A percentile compares a stretch with the other conserved stretches of the same genome.
These are phyloP conservation scores for Drosophila oshimai DNA, from an alignment of 1,140 invertebrate genomes.

Conservation along the genomic window DNA sequence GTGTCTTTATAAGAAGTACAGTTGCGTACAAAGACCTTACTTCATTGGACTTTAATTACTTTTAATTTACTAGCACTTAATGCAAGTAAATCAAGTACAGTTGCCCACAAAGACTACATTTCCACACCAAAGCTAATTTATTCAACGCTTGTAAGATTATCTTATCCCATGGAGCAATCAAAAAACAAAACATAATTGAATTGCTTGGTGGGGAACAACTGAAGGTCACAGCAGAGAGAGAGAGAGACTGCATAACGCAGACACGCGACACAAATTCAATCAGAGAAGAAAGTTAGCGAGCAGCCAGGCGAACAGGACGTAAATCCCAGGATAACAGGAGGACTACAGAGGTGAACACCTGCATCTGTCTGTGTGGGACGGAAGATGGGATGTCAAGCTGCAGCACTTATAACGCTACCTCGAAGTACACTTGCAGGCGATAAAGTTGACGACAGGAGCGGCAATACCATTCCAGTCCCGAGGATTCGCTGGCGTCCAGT, in stretches of 20 bases:
- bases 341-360: not conserved
- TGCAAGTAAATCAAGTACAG: not conserved
- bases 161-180: not conserved
- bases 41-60: not conserved
- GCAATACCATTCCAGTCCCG: conserved; percentile 75
- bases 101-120: not conserved
- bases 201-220: not conserved
- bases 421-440: conserved; percentile 77
- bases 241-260: not conserved
- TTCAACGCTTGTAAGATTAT: not conserved
- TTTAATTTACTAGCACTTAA: too few relatives aligned
- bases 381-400: not conserved
- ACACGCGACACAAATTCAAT: conserved; percentile 11
- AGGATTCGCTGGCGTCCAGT: not conserved
- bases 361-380: too few relatives aligned
- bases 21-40: too few relatives aligned
- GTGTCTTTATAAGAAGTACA: too few relatives aligned
- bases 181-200: not conserved
- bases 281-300: not conserved
- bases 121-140: not conserved
- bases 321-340: not conserved
- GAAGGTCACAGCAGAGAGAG: not conserved
- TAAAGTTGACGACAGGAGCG: conserved; percentile 77
- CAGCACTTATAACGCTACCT: conserved; percentile 52
- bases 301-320: not conserved